Evolutionary conservation across 2,888 invertebrate genomes (phyloP).

Genomic region (Polia nebulosa): DNA sequence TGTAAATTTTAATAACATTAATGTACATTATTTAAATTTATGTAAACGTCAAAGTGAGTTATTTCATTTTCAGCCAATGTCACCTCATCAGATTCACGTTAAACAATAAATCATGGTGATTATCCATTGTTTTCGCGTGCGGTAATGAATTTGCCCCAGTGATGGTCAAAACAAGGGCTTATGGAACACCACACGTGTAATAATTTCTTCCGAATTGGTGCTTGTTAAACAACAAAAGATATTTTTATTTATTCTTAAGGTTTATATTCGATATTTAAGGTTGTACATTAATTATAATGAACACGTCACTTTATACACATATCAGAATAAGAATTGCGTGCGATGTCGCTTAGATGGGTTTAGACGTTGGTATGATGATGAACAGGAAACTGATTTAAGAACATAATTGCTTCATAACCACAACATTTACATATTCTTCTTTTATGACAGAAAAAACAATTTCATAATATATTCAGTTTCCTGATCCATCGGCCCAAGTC

Average conservation of each 20-base stretch:
- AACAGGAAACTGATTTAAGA: background rate
- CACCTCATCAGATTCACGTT: constrained; percentile 53
- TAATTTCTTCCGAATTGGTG: constrained; percentile 19
- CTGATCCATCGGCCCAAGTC: constrained; percentile 16
- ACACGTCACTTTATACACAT: background rate
- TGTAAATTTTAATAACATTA: constrained; percentile 62
- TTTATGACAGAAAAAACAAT: constrained; percentile 5
- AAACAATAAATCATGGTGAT: constrained; percentile 59
- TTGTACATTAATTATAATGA: constrained; percentile 1
- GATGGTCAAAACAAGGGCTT: constrained; percentile 47
- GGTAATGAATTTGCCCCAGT: constrained; percentile 53
- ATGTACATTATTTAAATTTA: constrained; percentile 61
- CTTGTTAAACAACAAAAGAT: background rate
- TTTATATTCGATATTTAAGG: background rate
- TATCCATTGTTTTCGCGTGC: constrained; percentile 48
- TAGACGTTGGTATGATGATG: background rate
- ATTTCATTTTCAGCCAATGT: constrained; percentile 54
- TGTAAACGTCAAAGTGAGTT: constrained; percentile 56
- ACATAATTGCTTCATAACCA: background rate
- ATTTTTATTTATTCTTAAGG: constrained; percentile 4
- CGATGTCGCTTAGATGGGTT: background rate
- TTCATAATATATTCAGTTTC: constrained; percentile 8
- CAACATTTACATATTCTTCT: constrained; percentile 2
- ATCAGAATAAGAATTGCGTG: background rate
- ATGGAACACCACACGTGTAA: constrained; percentile 9